Conservation (phyloP, 2,888 invertebrate species). For the Caenorhabditis imperialis region DNA sequence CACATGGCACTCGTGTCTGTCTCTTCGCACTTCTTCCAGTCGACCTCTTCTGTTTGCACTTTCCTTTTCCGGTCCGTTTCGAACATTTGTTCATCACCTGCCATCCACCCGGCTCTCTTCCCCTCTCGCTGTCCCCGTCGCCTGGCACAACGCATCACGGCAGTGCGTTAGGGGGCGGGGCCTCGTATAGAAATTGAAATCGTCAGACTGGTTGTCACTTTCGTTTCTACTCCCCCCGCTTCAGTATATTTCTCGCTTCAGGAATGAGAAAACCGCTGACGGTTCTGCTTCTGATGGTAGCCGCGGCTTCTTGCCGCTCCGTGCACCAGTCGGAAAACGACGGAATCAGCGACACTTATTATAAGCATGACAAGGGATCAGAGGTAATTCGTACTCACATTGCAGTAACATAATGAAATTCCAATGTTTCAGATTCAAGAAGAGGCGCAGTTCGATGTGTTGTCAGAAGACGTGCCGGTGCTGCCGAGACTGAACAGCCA, state of each 20-base stretch:
- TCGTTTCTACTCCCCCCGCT: background rate
- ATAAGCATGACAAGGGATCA: conserved; percentile 14
- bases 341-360: conserved; percentile 32
- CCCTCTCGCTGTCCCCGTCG: background rate
- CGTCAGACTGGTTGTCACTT: no score
- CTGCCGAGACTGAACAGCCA: conserved; percentile 51
- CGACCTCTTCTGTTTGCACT: conserved; percentile 8
- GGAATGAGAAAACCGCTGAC: conserved; percentile 52
- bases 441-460: conserved; percentile 42
- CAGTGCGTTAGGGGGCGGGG: conserved; percentile 28
- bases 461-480: conserved; percentile 26
- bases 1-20: background rate
- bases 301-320: conserved; percentile 6
- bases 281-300: conserved; percentile 29
- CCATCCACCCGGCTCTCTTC: no score
- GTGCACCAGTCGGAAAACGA: conserved; percentile 24
- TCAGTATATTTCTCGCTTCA: background rate
- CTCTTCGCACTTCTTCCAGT: conserved; percentile 14
- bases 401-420: no score
- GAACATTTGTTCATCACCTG: no score
- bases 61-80: conserved; percentile 9
- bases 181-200: background rate
- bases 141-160: conserved; percentile 17
- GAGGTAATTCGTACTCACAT: conserved; percentile 7
- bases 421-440: conserved; percentile 13